Conservation (phyloP, 2,113 vertebrate species). For the Lathamus discolor region DNA sequence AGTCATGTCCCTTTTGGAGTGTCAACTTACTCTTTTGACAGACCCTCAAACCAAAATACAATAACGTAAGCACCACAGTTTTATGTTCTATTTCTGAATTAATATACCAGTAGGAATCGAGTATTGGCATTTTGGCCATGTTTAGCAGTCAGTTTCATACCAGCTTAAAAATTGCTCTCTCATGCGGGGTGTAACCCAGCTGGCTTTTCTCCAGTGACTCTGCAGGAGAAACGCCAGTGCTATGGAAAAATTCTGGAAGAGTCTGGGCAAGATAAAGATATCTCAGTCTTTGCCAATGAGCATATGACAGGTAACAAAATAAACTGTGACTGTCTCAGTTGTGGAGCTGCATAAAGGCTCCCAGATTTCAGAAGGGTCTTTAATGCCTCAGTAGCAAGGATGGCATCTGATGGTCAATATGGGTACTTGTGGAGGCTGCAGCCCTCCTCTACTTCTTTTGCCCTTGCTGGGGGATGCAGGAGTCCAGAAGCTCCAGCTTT, state of each 20-base stretch:
- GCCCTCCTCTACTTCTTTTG: neutral
- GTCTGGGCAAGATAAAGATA: neutral
- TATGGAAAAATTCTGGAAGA: neutral
- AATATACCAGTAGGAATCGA: neutral
- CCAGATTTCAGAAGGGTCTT: neutral
- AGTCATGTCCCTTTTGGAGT: neutral
- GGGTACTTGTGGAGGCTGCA: neutral
- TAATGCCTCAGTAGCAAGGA: neutral
- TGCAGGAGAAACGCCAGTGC: neutral
- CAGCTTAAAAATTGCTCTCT: neutral
- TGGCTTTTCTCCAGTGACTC: neutral
- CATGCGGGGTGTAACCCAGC: accelerated
- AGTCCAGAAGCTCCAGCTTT: neutral
- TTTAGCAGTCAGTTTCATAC: neutral
- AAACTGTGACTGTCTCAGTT: neutral
- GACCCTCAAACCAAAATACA: neutral
- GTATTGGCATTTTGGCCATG: neutral
- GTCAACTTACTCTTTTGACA: neutral
- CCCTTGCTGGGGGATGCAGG: neutral
- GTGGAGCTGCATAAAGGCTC: neutral
- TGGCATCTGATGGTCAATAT: neutral
- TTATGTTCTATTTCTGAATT: neutral
- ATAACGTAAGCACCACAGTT: neutral
- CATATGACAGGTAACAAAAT: neutral
- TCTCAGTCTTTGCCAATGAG: neutral